These are phyloP conservation scores for Astreopora myriophthalma DNA, from an alignment of 64 coral and sea anemone species.

Conservation along the genomic window DNA sequence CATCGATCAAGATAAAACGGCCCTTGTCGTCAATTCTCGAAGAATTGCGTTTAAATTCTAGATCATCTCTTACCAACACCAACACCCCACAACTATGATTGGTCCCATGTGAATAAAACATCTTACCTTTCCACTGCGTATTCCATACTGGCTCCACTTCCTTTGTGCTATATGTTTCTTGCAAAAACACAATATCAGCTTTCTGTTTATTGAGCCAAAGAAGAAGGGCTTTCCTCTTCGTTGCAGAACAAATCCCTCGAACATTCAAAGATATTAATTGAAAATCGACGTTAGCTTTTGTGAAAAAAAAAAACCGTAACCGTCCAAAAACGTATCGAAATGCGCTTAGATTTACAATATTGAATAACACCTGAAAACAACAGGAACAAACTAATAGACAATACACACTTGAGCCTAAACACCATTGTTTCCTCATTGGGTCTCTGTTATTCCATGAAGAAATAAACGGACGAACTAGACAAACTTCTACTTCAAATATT, in stretches of 20 bases:
- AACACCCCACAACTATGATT: conserved; percentile 39
- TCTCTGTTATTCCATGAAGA: no score
- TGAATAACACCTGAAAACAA: no score
- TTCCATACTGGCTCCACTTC: conserved; percentile 54
- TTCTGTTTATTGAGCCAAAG: conserved; percentile 40
- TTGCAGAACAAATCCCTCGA: conserved; percentile 4
- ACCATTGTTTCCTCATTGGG: no score
- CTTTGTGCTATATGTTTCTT: conserved; percentile 64
- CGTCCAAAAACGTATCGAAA: no score
- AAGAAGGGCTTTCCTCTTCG: conserved; percentile 23
- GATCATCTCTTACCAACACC: background rate
- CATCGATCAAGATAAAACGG: conserved; percentile 31
- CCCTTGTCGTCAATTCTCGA: background rate
- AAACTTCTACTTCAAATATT: no score
- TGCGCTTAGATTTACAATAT: no score
- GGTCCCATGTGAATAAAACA: conserved; percentile 53
- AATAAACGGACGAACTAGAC: no score
- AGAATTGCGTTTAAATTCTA: conserved; percentile 45
- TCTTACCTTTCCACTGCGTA: conserved; percentile 57
- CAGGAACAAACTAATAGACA: no score
- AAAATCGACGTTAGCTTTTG: conserved; percentile 20
- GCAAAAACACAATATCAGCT: conserved; percentile 44
- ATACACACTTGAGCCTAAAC: no score
- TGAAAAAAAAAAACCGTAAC: background rate
- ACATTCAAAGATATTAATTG: conserved; percentile 35